Evolutionary conservation across 2,888 invertebrate species (phyloP).

Genomic region (Stenurella melanura): DNA sequence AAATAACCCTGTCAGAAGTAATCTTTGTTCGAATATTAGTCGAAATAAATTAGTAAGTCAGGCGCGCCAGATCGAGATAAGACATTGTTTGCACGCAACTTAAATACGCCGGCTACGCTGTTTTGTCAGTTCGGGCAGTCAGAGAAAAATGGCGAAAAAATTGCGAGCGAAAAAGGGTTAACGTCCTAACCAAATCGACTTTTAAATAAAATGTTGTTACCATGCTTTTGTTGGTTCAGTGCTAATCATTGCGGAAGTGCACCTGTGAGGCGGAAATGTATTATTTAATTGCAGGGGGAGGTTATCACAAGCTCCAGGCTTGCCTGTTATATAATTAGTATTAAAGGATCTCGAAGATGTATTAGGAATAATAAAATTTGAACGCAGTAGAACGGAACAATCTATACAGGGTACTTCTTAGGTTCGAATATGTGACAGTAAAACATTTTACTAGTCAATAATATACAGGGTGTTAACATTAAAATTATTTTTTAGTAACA

Average conservation of each 20-base stretch:
- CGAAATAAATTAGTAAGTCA: constrained; percentile 16
- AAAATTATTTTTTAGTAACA: too few species aligned
- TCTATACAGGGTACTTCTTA: too few species aligned
- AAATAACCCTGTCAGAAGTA: constrained; percentile 20
- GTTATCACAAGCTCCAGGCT: not conserved
- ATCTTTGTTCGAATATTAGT: constrained; percentile 14
- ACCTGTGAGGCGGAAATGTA: not conserved
- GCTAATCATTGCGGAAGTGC: not conserved
- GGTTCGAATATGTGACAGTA: too few species aligned
- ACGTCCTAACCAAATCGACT: not conserved
- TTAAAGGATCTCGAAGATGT: too few species aligned
- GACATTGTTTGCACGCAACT: constrained; percentile 10
- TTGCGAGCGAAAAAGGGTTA: not conserved
- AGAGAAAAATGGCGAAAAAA: constrained; percentile 7
- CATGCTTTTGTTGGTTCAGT: not conserved
- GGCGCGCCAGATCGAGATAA: constrained; percentile 23
- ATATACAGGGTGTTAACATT: too few species aligned
- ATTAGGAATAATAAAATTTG: too few species aligned
- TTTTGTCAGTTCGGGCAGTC: not conserved
- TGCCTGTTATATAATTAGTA: too few species aligned
- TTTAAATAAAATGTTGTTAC: constrained; percentile 9
- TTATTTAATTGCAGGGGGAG: not conserved
- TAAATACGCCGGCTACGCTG: not conserved
- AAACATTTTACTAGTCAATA: too few species aligned
- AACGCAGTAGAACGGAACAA: too few species aligned